phyloP scores from a whole-genome alignment of 2,888 invertebrate species.

The Ectemnius cavifrons region DNA sequence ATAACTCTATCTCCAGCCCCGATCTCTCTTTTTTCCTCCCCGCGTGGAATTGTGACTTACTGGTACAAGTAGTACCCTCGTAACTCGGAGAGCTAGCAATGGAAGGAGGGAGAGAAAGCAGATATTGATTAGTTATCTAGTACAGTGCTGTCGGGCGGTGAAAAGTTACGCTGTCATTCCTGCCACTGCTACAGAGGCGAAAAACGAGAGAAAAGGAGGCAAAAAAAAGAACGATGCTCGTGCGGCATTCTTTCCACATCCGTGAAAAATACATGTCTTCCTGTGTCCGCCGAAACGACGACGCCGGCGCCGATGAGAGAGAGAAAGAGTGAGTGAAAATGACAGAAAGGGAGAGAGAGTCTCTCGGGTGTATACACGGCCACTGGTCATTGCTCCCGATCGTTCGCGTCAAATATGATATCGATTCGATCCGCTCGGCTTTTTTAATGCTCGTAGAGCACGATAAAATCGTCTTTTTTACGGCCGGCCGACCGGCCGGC shows the following conservation, averaged over 20 bases:
- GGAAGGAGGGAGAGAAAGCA: neutral
- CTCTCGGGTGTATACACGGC: constrained; percentile 1
- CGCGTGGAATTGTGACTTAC: neutral
- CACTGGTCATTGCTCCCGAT: constrained; percentile 27
- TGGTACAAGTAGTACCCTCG: neutral
- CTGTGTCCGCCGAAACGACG: neutral
- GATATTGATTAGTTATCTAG: constrained; percentile 7
- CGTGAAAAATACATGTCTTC: constrained; percentile 10
- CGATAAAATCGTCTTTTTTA: constrained; percentile 15
- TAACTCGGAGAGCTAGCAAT: neutral
- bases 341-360: constrained; percentile 7
- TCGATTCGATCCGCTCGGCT: constrained; percentile 17
- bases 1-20: neutral
- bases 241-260: constrained; percentile 3
- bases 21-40: neutral
- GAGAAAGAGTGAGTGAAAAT: neutral
- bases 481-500: constrained; percentile 1
- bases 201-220: neutral
- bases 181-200: neutral
- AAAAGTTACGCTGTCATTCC: neutral
- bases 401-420: constrained; percentile 14
- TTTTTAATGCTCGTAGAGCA: constrained; percentile 9
- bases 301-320: neutral
- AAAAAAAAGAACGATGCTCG: constrained; percentile 3
- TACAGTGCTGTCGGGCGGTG: neutral